Conservation (phyloP, 2,113 vertebrate genomes). For the Apus apus region DNA sequence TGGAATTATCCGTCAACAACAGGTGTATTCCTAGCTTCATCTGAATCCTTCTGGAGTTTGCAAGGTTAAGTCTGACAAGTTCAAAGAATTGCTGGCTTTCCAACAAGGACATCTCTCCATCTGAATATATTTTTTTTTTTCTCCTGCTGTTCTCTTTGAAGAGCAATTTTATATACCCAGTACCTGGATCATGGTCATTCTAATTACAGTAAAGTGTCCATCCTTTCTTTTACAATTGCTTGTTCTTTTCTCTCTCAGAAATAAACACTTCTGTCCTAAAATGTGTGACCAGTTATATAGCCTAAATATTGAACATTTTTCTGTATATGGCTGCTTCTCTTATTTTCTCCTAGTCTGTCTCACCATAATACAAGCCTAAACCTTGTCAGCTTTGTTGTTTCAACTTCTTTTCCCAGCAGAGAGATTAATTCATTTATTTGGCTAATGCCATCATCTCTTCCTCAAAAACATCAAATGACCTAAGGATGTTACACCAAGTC, state of each 20-base stretch:
- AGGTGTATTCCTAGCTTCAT: not conserved
- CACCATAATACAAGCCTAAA: not conserved
- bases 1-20: constrained; percentile 28
- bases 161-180: not conserved
- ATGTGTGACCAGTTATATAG: not conserved
- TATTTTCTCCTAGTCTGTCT: not conserved
- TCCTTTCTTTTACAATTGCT: not conserved
- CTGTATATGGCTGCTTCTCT: not conserved
- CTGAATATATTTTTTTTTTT: not conserved
- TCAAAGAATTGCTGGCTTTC: constrained; percentile 13
- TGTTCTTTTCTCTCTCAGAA: not conserved
- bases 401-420: not conserved
- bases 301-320: not conserved
- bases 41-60: not conserved
- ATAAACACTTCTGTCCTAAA: not conserved
- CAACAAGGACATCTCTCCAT: not conserved
- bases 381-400: not conserved
- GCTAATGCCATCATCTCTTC: not conserved
- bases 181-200: not conserved
- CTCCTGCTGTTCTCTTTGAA: not conserved
- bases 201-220: not conserved
- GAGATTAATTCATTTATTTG: not conserved
- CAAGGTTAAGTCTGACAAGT: not conserved
- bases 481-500: not conserved
- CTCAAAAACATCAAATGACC: not conserved